Percentiles rank a stretch among this genome's conserved stretches.
Conservation (phyloP, 2,113 vertebrate genomes). For the Lepisosteus osseus region DNA sequence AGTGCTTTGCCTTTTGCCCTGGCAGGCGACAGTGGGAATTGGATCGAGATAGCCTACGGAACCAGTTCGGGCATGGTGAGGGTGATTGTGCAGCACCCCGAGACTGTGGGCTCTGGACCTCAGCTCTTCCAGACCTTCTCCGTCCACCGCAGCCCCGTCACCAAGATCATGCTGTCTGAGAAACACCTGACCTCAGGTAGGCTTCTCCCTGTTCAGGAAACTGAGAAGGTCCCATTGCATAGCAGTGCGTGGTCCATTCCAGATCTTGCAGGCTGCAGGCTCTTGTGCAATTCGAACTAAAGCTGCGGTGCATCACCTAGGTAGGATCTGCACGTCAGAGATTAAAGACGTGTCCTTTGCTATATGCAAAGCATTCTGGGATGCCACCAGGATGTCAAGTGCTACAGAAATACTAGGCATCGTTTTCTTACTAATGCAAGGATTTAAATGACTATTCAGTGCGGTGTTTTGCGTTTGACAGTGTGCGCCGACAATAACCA, state of each 20-base stretch:
- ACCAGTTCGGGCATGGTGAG: slow-evolving; percentile 83
- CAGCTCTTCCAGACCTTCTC: slow-evolving; percentile 93
- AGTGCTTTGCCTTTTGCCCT: neutral
- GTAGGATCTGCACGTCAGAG: no score
- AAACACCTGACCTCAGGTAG: slow-evolving; percentile 84
- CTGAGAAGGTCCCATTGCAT: neutral
- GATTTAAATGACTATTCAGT: no score
- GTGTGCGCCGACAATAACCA: slow-evolving; percentile 92
- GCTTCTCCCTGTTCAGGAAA: neutral
- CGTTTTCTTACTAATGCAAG: no score
- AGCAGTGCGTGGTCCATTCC: neutral
- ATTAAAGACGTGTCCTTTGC: no score
- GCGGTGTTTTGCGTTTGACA: slow-evolving; percentile 31
- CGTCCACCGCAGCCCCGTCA: slow-evolving; percentile 86
- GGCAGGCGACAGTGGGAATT: slow-evolving; percentile 88
- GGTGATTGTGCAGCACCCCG: slow-evolving; percentile 89
- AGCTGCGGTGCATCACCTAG: no score
- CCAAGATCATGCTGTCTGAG: slow-evolving; percentile 88
- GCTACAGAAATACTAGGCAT: no score
- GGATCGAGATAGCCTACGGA: slow-evolving; percentile 89
- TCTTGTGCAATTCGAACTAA: no score
- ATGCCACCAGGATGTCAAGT: no score
- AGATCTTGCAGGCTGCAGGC: no score
- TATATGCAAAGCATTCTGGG: no score
- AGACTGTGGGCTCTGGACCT: slow-evolving; percentile 85